Evolutionary conservation across 2,888 invertebrate species (phyloP).

Genomic region (Drosophila multiciliata): DNA sequence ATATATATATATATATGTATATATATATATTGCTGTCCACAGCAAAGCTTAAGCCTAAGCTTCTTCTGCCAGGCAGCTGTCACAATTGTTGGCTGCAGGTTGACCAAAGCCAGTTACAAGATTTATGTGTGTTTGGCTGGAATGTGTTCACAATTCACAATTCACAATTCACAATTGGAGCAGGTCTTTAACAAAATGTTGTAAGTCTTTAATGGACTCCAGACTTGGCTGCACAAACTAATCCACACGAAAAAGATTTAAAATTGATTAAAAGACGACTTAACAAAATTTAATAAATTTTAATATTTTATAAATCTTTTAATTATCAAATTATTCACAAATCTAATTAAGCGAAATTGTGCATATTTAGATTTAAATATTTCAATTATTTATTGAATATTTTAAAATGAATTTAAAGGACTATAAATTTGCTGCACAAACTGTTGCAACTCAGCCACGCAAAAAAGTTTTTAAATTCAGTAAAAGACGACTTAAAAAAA

Average conservation of each 20-base stretch:
- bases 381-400: too few species aligned
- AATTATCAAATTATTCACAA: too few species aligned
- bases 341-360: too few species aligned
- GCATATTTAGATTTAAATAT: too few species aligned
- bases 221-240: not conserved
- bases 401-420: not conserved
- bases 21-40: not conserved
- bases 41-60: constrained; percentile 49
- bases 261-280: not conserved
- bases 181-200: constrained; percentile 6
- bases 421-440: not conserved
- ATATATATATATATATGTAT: too few species aligned
- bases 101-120: constrained; percentile 44
- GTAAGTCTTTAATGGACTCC: constrained; percentile 1
- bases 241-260: too few species aligned
- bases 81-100: constrained; percentile 53
- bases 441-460: not conserved
- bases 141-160: constrained; percentile 21
- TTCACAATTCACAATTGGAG: constrained; percentile 20
- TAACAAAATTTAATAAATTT: not conserved
- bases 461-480: not conserved
- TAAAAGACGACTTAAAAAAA: not conserved
- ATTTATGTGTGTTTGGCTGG: constrained; percentile 34
- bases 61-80: constrained; percentile 40
- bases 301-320: too few species aligned